Conservation (phyloP, 2,113 vertebrate species). For the Monarcha castaneiventris region DNA sequence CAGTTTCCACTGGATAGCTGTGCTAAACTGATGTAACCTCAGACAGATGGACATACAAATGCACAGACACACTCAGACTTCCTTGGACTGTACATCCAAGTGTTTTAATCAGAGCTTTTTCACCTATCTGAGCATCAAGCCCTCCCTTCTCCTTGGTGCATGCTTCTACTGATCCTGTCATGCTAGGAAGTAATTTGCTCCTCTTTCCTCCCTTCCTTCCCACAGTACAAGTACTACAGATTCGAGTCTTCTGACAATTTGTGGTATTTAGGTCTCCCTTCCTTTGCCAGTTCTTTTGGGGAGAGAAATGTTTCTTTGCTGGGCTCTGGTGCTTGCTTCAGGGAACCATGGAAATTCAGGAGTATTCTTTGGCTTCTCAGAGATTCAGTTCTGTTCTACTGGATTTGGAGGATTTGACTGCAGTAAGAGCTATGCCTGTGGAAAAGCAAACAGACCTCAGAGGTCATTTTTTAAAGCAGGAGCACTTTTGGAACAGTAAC, state of each 20-base stretch:
- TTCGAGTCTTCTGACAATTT: background rate
- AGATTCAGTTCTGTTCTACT: background rate
- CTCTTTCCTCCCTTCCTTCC: background rate
- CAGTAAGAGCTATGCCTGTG: background rate
- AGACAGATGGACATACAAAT: background rate
- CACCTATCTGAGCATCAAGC: background rate
- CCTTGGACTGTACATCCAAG: background rate
- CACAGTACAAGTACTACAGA: background rate
- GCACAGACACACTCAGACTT: background rate
- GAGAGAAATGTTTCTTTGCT: background rate
- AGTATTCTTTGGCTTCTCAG: background rate
- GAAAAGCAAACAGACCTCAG: constrained; percentile 1
- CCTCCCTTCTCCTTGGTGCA: background rate
- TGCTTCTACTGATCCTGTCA: background rate
- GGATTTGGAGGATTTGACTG: background rate
- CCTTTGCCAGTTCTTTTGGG: background rate
- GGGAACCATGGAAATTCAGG: background rate
- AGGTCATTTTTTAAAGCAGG: background rate
- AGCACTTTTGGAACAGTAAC: background rate
- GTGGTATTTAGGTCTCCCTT: background rate
- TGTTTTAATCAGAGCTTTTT: background rate
- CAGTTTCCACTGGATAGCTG: background rate
- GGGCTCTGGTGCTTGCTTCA: background rate
- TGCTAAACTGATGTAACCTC: background rate
- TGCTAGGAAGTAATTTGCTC: background rate